phyloP scores from a whole-genome alignment of 1,140 invertebrate species.

The Lanistes nyassanus region DNA sequence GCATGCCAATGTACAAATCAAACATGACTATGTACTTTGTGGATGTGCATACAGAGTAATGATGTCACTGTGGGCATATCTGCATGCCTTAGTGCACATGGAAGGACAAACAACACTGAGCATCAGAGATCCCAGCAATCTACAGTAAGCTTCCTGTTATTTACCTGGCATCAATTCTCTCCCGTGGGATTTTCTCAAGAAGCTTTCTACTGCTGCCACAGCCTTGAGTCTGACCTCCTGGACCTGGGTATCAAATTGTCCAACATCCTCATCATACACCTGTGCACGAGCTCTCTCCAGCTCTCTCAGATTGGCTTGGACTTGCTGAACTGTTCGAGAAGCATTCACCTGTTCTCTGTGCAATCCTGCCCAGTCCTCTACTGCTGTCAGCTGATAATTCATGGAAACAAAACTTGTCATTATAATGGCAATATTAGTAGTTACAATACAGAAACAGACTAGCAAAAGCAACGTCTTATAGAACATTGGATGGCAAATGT shows the following conservation, averaged over 20 bases:
- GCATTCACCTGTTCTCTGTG: slow-evolving; percentile 60
- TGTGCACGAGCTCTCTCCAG: slow-evolving; percentile 54
- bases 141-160: too few species aligned
- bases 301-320: slow-evolving; percentile 56
- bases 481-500: too few species aligned
- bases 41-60: too few species aligned
- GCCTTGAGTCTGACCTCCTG: slow-evolving; percentile 46
- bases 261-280: slow-evolving; percentile 51
- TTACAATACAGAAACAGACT: too few species aligned
- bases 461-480: too few species aligned
- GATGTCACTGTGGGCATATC: too few species aligned
- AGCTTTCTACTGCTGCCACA: slow-evolving; percentile 42
- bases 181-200: slow-evolving; percentile 20
- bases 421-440: too few species aligned
- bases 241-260: slow-evolving; percentile 50
- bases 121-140: too few species aligned
- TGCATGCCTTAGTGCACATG: too few species aligned
- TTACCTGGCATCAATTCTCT: slow-evolving; percentile 21
- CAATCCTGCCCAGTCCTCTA: slow-evolving; percentile 51
- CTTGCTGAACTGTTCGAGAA: slow-evolving; percentile 58
- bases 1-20: too few species aligned
- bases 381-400: slow-evolving; percentile 41
- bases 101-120: too few species aligned
- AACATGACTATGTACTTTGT: too few species aligned
- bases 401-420: background rate